These are phyloP conservation scores for Lasioglossum vierecki DNA, from an alignment of 2,888 invertebrate genomes.

Conservation along the genomic window DNA sequence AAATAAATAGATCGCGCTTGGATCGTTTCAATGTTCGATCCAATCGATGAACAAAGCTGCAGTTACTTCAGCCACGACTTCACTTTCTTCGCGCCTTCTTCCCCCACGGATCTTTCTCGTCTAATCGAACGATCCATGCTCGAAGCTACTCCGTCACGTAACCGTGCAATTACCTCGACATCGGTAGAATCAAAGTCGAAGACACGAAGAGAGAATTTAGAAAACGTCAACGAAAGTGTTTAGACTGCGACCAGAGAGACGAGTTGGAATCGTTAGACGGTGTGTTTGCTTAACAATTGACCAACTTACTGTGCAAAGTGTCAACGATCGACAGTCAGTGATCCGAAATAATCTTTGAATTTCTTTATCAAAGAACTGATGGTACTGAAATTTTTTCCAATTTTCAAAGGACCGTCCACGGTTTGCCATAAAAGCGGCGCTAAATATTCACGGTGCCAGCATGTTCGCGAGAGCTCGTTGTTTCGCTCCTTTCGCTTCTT, in stretches of 20 bases:
- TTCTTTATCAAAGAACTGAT: slow-evolving; percentile 23
- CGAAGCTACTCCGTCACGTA: slow-evolving; percentile 15
- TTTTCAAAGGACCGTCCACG: neutral
- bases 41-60: neutral
- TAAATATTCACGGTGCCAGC: slow-evolving; percentile 14
- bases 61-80: slow-evolving; percentile 10
- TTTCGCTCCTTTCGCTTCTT: slow-evolving; percentile 61
- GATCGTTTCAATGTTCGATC: neutral
- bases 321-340: slow-evolving; percentile 13
- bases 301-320: slow-evolving; percentile 30
- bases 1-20: too few relatives aligned
- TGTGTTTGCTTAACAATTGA: slow-evolving; percentile 35
- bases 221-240: neutral
- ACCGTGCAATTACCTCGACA: slow-evolving; percentile 3
- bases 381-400: neutral
- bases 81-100: slow-evolving; percentile 37
- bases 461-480: slow-evolving; percentile 23
- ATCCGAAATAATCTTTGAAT: slow-evolving; percentile 28
- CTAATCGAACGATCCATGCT: slow-evolving; percentile 22
- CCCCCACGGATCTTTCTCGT: slow-evolving; percentile 14
- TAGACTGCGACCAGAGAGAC: neutral
- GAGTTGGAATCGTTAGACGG: slow-evolving; percentile 13
- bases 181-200: neutral
- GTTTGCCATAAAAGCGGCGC: neutral
- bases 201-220: slow-evolving; percentile 6